Conservation (phyloP, 1,140 invertebrate genomes). For the Berghia stephanieae region DNA sequence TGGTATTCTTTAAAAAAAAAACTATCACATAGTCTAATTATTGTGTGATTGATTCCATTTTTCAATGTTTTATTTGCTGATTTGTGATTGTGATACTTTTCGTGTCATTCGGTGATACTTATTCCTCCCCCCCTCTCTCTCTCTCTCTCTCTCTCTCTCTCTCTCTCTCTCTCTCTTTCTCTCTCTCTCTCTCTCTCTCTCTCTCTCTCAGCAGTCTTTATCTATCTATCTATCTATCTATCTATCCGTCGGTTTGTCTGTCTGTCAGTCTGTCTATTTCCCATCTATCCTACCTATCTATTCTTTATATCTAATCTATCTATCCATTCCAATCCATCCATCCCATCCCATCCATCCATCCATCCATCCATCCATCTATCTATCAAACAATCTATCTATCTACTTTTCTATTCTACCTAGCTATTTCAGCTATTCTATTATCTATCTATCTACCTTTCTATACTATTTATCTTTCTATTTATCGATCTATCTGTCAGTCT, state of each 20-base stretch:
- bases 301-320: background rate
- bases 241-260: constrained; percentile 9
- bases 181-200: constrained; percentile 23
- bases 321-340: background rate
- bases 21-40: too few relatives aligned
- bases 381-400: background rate
- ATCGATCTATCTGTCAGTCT: too few relatives aligned
- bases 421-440: too few relatives aligned
- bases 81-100: too few relatives aligned
- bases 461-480: too few relatives aligned
- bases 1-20: too few relatives aligned
- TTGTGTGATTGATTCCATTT: too few relatives aligned
- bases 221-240: background rate
- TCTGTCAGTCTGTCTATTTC: background rate
- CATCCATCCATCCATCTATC: background rate
- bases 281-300: background rate
- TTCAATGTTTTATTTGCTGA: too few relatives aligned
- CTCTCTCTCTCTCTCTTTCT: constrained; percentile 15
- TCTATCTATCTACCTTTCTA: too few relatives aligned
- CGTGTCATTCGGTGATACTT: background rate
- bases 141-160: constrained; percentile 24
- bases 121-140: background rate
- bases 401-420: constrained; percentile 13
- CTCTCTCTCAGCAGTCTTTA: background rate
- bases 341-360: background rate